Evolutionary conservation across 1,140 invertebrate genomes (phyloP).

Genomic region (Eciton burchellii): DNA sequence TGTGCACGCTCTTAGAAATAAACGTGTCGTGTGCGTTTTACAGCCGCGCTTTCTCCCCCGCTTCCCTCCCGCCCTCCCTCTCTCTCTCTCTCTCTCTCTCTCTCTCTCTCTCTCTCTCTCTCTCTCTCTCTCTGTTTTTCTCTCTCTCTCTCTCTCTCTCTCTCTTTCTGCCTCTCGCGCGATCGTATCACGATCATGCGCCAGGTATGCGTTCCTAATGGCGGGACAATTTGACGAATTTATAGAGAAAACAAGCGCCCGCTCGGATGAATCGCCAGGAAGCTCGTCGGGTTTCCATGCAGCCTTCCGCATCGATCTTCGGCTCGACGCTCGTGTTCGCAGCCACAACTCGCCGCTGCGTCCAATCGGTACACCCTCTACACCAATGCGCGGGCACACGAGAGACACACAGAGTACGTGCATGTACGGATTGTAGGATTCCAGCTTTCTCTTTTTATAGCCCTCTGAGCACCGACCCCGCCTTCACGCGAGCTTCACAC

Average conservation of each 20-base stretch:
- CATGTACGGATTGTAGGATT: conserved; percentile 52
- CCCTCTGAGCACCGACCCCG: conserved; percentile 69
- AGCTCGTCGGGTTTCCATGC: not conserved
- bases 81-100: too few relatives aligned
- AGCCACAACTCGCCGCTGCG: conserved; percentile 64
- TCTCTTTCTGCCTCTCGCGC: not conserved
- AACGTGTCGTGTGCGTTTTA: conserved; percentile 45
- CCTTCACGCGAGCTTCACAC: conserved; percentile 53
- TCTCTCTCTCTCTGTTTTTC: too few relatives aligned
- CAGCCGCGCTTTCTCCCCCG: not conserved
- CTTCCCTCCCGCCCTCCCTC: too few relatives aligned
- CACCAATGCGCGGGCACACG: conserved; percentile 46
- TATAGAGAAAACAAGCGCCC: not conserved
- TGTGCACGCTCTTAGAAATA: conserved; percentile 30
- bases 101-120: not conserved
- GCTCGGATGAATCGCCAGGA: not conserved
- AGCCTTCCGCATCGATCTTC: not conserved
- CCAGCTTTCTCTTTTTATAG: conserved; percentile 79
- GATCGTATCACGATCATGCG: not conserved
- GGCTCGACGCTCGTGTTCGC: conserved; percentile 46
- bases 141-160: too few relatives aligned
- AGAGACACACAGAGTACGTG: conserved; percentile 42
- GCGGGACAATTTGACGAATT: conserved; percentile 10
- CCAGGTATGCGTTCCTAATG: conserved; percentile 1
- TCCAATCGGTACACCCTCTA: conserved; percentile 64